Conservation (phyloP, 2,888 invertebrate genomes). For the Boloria selene region DNA sequence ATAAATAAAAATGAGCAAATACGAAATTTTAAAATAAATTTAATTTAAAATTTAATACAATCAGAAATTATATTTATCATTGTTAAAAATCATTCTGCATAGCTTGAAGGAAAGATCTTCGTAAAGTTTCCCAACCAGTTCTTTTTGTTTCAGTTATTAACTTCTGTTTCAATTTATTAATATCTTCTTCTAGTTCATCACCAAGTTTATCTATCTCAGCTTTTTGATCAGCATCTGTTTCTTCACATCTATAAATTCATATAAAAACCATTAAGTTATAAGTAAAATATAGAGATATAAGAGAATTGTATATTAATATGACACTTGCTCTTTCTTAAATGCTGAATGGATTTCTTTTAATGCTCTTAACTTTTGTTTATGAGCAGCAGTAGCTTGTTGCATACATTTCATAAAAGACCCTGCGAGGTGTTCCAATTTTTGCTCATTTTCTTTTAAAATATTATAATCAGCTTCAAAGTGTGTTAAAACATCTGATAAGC, state of each 20-base stretch:
- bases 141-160: slow-evolving; percentile 65
- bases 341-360: slow-evolving; percentile 59
- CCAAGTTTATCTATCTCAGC: slow-evolving; percentile 60
- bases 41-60: neutral
- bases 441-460: slow-evolving; percentile 67
- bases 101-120: slow-evolving; percentile 63
- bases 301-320: slow-evolving; percentile 3
- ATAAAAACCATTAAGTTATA: slow-evolving; percentile 5
- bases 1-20: too few species aligned
- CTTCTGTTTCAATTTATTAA: slow-evolving; percentile 64
- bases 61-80: slow-evolving; percentile 22
- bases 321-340: slow-evolving; percentile 63
- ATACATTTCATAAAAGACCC: slow-evolving; percentile 63
- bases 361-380: slow-evolving; percentile 61
- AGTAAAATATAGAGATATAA: neutral
- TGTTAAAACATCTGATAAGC: slow-evolving; percentile 55
- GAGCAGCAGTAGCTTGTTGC: slow-evolving; percentile 62
- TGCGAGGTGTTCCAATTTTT: slow-evolving; percentile 65
- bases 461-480: slow-evolving; percentile 63
- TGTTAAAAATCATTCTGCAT: slow-evolving; percentile 67
- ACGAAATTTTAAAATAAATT: too few species aligned
- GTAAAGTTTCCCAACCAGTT: slow-evolving; percentile 63
- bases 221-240: slow-evolving; percentile 60
- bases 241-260: slow-evolving; percentile 55
- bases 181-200: slow-evolving; percentile 63